phyloP scores from a whole-genome alignment of 2,113 vertebrate species.

The Sorex fumeus region DNA sequence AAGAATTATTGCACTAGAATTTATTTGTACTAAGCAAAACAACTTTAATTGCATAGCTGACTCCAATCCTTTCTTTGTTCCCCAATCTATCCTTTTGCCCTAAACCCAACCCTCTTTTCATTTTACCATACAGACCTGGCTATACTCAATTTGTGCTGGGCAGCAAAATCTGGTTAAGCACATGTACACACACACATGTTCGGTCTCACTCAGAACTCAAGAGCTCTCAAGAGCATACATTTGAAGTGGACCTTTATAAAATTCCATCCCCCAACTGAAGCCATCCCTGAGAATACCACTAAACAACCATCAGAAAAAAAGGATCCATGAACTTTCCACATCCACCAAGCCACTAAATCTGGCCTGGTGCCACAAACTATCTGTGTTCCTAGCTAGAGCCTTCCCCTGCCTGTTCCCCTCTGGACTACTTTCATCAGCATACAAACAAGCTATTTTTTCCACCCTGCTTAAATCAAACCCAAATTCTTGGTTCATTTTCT shows the following conservation, averaged over 20 bases:
- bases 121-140: slow-evolving; percentile 13
- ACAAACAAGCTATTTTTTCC: not conserved
- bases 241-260: not conserved
- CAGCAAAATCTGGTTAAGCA: not conserved
- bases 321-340: too few relatives aligned
- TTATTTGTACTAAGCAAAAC: slow-evolving; percentile 34
- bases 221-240: not conserved
- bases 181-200: not conserved
- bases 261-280: not conserved
- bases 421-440: not conserved
- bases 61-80: not conserved
- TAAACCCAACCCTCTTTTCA: not conserved
- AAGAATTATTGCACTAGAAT: slow-evolving; percentile 55
- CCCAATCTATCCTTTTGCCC: not conserved
- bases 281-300: not conserved
- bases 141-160: not conserved
- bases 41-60: not conserved
- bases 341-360: not conserved
- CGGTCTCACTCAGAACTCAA: slow-evolving; percentile 15
- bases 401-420: too few relatives aligned
- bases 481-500: slow-evolving; percentile 25
- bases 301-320: too few relatives aligned
- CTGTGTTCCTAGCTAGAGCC: not conserved
- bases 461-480: not conserved
- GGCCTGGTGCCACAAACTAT: not conserved